These are phyloP conservation scores for Lepidocyrtinus sp. DNA, from an alignment of 2,888 invertebrate species.

Conservation along the genomic window DNA sequence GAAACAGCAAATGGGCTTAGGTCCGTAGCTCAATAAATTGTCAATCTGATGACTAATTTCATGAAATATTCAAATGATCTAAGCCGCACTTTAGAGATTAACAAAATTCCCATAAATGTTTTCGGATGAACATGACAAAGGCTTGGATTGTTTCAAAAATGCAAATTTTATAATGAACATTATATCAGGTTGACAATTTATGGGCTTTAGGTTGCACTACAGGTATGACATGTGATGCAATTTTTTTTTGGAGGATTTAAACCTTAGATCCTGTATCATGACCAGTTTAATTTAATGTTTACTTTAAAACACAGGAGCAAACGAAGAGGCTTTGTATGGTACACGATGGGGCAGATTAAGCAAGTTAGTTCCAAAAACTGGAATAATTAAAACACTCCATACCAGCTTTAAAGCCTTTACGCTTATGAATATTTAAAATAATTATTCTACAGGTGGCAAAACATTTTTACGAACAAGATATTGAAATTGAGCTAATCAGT, in stretches of 20 bases:
- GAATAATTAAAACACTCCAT: neutral
- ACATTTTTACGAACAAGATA: slow-evolving; percentile 95
- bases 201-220: slow-evolving; percentile 7
- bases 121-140: neutral
- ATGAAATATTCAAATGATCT: too few relatives aligned
- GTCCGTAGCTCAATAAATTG: slow-evolving; percentile 61
- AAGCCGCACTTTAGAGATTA: too few relatives aligned
- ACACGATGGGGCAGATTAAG: slow-evolving; percentile 96
- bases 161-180: neutral
- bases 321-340: slow-evolving; percentile 93
- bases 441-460: slow-evolving; percentile 81
- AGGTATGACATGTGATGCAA: too few relatives aligned
- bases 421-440: slow-evolving; percentile 22
- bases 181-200: neutral
- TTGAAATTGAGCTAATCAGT: slow-evolving; percentile 90
- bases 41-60: neutral
- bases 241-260: too few relatives aligned
- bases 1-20: slow-evolving; percentile 94
- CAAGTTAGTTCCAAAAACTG: slow-evolving; percentile 76
- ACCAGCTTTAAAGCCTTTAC: too few relatives aligned
- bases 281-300: too few relatives aligned
- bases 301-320: too few relatives aligned
- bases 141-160: neutral
- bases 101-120: neutral
- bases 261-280: too few relatives aligned